These are phyloP conservation scores for Bicyclus anynana DNA, from an alignment of 1,140 invertebrate genomes.

Conservation along the genomic window DNA sequence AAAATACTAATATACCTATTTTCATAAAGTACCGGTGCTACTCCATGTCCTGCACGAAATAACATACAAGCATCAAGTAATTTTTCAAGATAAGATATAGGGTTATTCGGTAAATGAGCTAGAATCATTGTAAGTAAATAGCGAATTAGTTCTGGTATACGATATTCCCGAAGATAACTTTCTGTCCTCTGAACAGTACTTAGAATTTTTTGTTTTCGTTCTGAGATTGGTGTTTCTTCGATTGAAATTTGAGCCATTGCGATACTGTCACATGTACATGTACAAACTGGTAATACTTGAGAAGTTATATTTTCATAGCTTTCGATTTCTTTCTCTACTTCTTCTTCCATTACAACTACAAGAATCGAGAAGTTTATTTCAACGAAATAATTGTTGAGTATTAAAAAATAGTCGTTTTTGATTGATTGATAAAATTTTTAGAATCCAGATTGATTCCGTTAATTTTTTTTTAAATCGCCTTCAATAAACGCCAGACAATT, in stretches of 20 bases:
- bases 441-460: no score
- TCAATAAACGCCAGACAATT: no score
- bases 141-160: constrained; percentile 56
- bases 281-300: constrained; percentile 36
- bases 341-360: constrained; percentile 36
- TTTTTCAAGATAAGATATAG: constrained; percentile 48
- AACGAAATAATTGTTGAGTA: no score
- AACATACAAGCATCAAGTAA: constrained; percentile 62
- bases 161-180: constrained; percentile 53
- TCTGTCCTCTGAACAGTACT: constrained; percentile 52
- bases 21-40: constrained; percentile 55
- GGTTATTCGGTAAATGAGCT: constrained; percentile 39
- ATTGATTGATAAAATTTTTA: no score
- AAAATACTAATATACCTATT: constrained; percentile 38
- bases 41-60: constrained; percentile 52
- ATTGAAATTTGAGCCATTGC: constrained; percentile 27
- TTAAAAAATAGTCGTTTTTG: no score
- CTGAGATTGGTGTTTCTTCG: constrained; percentile 35
- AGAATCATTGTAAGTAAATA: constrained; percentile 56
- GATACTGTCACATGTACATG: constrained; percentile 35
- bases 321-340: constrained; percentile 38
- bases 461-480: no score
- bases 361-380: no score
- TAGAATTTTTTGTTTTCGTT: constrained; percentile 47
- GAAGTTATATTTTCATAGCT: constrained; percentile 12